Percentiles rank a stretch among this genome's conserved stretches.
Conservation (phyloP, 2,113 vertebrate genomes). For the Corvus moneduloides region DNA sequence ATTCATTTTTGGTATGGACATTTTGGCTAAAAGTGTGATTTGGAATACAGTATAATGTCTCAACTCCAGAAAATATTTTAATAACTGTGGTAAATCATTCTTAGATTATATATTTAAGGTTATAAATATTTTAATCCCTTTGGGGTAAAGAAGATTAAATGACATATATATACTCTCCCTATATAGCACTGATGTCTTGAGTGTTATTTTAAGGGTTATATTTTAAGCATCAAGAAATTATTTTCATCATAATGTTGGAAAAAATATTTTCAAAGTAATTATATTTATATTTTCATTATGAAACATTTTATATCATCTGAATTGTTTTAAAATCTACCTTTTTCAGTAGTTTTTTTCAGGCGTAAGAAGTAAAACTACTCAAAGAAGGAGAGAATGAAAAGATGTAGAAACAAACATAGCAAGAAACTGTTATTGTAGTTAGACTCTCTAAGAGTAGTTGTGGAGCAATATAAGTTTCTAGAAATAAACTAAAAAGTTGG, state of each 20-base stretch:
- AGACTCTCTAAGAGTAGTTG: neutral
- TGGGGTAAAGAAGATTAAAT: neutral
- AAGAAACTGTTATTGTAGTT: neutral
- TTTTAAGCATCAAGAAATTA: neutral
- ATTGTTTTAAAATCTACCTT: neutral
- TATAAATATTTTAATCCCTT: neutral
- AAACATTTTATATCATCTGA: neutral
- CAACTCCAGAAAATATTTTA: neutral
- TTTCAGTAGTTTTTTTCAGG: neutral
- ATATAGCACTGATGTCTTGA: neutral
- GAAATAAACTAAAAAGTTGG: neutral
- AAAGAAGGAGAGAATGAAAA: neutral
- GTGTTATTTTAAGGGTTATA: neutral
- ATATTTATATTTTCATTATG: neutral
- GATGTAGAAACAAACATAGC: neutral
- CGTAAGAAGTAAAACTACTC: neutral
- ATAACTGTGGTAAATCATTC: neutral
- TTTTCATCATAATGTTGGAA: neutral
- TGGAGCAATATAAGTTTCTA: neutral
- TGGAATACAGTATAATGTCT: neutral
- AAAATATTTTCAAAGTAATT: neutral
- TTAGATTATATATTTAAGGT: neutral
- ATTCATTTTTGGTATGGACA: neutral
- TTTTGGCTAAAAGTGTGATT: neutral
- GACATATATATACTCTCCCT: neutral